Evolutionary conservation across 1,140 invertebrate species (phyloP), one percentile per base, ranked within the genome.

Genomic region (Phthorimaea operculella): DNA sequence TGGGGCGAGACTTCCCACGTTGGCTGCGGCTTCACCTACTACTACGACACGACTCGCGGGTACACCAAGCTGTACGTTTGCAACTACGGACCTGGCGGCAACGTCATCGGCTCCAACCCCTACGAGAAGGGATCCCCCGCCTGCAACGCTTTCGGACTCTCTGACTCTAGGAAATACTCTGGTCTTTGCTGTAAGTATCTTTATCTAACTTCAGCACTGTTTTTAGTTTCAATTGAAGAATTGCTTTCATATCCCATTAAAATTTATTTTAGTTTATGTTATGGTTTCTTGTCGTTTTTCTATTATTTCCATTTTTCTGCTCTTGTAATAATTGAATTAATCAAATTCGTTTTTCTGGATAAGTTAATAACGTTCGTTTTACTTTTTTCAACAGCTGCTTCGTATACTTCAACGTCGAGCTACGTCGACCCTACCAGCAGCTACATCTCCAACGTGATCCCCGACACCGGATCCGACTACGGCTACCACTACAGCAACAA

Each of bases 61-160:
- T 93, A 92, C 74, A 92, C 91, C 55, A 94, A 94, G 80, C 88
- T 94, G 53, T 95, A 94, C 74, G 91, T 95, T 11, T 95, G 94
- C 86, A 95, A 95, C 84, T 95, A 95, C 71, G 93, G 93, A 54
- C 92, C 93, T 9, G 91, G 91, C 61, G 93, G 93, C 54, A 95
- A 95, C 68, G 89, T 95, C 34, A 87, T 92, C 51, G 92, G 92
- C 50, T 88, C 87, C 60, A 88, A 89, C 55, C 92, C 93, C 9
- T 95, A 95, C 78, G 88, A 90, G 74, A 89, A 89, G 55, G 93
- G 93, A 39, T 87, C 88, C 70, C 92, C 92, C 15, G 88, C 90
- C 44, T 94, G 93, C 83, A 87, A 87, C 54, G 87, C 81, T 48
- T 91, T 89, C 67, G 91, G 92, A 63, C 88, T 93, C 64, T 84